Percentiles rank a stretch among this genome's conserved stretches.
phyloP scores from a whole-genome alignment of 1,140 invertebrate genomes.

The Marisa cornuarietis region DNA sequence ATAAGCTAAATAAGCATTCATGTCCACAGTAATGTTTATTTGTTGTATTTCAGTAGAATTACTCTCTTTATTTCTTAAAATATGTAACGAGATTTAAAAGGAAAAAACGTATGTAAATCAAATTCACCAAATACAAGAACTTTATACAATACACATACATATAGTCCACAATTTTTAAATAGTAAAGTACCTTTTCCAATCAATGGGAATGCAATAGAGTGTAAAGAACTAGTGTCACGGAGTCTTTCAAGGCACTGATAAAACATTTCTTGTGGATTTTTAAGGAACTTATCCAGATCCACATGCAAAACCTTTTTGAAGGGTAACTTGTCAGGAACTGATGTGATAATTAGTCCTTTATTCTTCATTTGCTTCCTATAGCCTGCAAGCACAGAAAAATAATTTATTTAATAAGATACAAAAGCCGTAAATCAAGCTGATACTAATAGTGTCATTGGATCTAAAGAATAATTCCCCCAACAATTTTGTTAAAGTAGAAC shows the following conservation, averaged over 20 bases:
- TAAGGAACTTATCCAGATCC: background rate
- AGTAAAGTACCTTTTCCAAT: background rate
- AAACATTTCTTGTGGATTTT: background rate
- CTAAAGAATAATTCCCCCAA: too few relatives aligned
- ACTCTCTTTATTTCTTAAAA: background rate
- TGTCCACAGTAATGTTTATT: background rate
- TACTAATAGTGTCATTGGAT: too few relatives aligned
- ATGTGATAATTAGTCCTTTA: background rate
- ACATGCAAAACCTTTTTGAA: background rate
- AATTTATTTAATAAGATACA: too few relatives aligned
- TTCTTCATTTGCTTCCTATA: background rate
- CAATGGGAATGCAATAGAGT: constrained; percentile 9
- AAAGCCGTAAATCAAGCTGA: too few relatives aligned
- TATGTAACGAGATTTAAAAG: background rate
- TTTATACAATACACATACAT: background rate
- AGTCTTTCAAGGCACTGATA: background rate
- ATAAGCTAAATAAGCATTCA: too few relatives aligned
- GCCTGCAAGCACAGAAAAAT: background rate
- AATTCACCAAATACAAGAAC: background rate
- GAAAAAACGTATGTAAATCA: background rate
- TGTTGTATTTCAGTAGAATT: background rate
- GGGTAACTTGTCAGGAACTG: too few relatives aligned
- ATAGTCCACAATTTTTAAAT: background rate
- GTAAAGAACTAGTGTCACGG: background rate
- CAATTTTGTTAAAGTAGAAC: too few relatives aligned